Evolutionary conservation across 2,113 vertebrate genomes (phyloP), one percentile per base, ranked within the genome.

Genomic region (Setophaga petechia): DNA sequence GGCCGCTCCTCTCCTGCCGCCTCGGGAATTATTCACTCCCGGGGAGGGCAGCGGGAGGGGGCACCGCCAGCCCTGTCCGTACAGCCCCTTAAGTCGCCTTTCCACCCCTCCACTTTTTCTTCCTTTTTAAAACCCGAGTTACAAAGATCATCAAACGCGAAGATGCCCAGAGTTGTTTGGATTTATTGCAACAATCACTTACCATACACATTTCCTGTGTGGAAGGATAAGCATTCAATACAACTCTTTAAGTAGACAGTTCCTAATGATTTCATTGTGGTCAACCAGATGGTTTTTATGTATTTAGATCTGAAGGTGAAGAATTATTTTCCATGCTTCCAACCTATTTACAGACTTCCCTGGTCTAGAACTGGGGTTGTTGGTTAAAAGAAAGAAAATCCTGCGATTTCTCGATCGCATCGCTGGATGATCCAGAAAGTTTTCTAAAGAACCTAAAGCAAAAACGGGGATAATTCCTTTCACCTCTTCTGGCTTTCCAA

Each of bases 251-350:
- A 96, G 90, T 95, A 97, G 96, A 97, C 97, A 94, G 95, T 94
- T 96, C 97, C 97, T 97, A 97, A 97, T 97, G 95, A 96, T 97
- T 96, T 96, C 97, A 96, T 97, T 97, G 97, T 96, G 97, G 94
- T 96, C 95, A 93, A 93, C 78, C 97, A 97, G 97, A 97, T 97
- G 95, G 41, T 95, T 97, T 97, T 96, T 94, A 95, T 96, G 95
- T 84, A 95, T 97, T 94, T 92, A 95, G 93, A 94, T 96, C 93
- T 91, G 95, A 95, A 96, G 97, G 96, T 97, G 97, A 97, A 94
- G 95, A 97, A 95, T 97, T 95, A 92, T 94, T 97, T 97, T 95
- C 95, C 96, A 80, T 77, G 91, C 94, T 95, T 89, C 89, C 94
- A 89, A 87, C 93, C 95, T 95, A 96, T 97, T 93, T 93, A 91